These are phyloP conservation scores for Exephanes ischioxanthus DNA, from an alignment of 2,888 invertebrate genomes.

Conservation along the genomic window DNA sequence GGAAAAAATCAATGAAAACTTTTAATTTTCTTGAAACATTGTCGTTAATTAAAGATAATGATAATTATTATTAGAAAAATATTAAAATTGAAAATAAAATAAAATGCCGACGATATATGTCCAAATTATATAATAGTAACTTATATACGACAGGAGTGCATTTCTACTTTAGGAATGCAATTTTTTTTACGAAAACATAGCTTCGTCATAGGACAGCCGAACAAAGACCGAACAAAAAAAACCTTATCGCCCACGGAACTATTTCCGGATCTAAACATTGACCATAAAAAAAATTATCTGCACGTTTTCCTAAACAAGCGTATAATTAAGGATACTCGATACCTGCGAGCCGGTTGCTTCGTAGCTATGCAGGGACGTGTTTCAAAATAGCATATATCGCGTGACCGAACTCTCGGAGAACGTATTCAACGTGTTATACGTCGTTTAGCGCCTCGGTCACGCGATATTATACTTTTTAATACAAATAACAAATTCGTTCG, in stretches of 20 bases:
- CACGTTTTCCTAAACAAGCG: background rate
- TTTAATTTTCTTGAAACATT: no score
- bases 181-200: no score
- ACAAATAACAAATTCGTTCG: constrained; percentile 3
- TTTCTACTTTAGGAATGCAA: no score
- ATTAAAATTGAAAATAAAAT: no score
- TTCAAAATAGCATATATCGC: background rate
- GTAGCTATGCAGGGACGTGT: background rate
- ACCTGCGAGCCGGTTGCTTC: background rate
- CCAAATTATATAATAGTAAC: no score
- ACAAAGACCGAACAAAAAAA: background rate
- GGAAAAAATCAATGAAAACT: no score
- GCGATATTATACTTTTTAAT: constrained; percentile 3
- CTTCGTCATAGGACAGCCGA: background rate
- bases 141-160: no score
- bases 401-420: background rate
- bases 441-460: background rate
- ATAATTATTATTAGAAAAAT: no score
- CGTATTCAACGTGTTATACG: background rate
- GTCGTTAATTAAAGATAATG: no score
- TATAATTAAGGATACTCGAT: background rate
- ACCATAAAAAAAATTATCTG: background rate
- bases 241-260: background rate
- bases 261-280: background rate
- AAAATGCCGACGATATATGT: no score